phyloP scores from a whole-genome alignment of 2,797 vertebrate species.

The Poecilia picta region DNA sequence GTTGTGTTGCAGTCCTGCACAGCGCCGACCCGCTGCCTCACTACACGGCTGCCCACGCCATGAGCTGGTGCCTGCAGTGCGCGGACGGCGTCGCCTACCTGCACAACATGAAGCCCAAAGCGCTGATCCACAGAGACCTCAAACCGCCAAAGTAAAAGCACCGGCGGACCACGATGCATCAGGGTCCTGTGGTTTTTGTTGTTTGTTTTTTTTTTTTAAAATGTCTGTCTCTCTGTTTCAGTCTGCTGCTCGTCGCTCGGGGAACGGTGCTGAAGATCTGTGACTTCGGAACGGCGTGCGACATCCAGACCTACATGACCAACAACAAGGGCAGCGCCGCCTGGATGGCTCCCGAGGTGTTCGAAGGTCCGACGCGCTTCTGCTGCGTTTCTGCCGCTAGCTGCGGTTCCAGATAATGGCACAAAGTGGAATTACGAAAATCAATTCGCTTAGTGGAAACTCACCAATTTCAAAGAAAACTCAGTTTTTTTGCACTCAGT shows the following conservation, averaged over 20 bases:
- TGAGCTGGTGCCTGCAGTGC: conserved; percentile 98
- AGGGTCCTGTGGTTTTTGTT: not conserved
- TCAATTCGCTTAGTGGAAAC: no score
- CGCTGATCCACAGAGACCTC: conserved; percentile 95
- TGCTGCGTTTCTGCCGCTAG: not conserved
- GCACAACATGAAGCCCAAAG: conserved; percentile 97
- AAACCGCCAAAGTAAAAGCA: conserved; percentile 93
- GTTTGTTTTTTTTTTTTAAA: not conserved
- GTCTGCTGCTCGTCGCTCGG: conserved; percentile 92
- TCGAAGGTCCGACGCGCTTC: conserved; percentile 84
- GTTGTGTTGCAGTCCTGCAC: conserved; percentile 84
- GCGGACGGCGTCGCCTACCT: conserved; percentile 95
- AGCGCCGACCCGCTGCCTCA: conserved; percentile 91
- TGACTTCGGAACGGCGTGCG: conserved; percentile 98
- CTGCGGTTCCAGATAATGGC: no score
- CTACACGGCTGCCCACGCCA: conserved; percentile 94
- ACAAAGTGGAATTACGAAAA: no score
- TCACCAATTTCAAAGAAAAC: no score
- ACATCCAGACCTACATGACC: conserved; percentile 99
- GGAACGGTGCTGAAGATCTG: conserved; percentile 98
- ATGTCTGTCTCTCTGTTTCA: conserved; percentile 52
- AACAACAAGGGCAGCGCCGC: conserved; percentile 99
- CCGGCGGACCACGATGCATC: not conserved
- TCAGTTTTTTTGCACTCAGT: no score
- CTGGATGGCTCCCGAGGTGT: conserved; percentile 99